These are phyloP conservation scores for Polypterus bichir DNA, from an alignment of 2,113 vertebrate species.

Conservation along the genomic window DNA sequence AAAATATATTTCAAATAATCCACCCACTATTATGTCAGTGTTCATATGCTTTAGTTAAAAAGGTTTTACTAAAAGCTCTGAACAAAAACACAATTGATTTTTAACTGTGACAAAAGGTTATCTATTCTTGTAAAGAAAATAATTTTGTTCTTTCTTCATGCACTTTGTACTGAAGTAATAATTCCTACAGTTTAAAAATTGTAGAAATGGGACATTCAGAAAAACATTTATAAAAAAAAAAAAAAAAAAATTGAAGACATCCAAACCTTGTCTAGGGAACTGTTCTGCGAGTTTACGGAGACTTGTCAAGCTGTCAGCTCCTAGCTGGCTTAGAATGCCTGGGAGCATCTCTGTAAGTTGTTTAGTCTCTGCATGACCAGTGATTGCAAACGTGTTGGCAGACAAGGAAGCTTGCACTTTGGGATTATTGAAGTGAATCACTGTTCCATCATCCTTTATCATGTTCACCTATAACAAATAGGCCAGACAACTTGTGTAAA, in stretches of 20 bases:
- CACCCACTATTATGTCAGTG: not conserved
- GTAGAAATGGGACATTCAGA: too few species aligned
- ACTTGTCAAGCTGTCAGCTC: slow-evolving; percentile 93
- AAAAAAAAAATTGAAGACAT: too few species aligned
- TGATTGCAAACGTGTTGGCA: slow-evolving; percentile 95
- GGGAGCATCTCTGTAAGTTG: slow-evolving; percentile 98
- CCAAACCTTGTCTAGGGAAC: slow-evolving; percentile 95
- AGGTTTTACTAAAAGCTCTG: too few species aligned
- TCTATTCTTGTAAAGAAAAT: too few species aligned
- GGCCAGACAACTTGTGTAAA: too few species aligned
- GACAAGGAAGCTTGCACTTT: slow-evolving; percentile 96
- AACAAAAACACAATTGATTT: too few species aligned
- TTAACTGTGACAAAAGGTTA: too few species aligned
- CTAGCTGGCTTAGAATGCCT: slow-evolving; percentile 94
- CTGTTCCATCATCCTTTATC: slow-evolving; percentile 96
- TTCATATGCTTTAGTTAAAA: too few species aligned
- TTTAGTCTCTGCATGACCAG: slow-evolving; percentile 91
- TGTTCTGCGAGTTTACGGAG: slow-evolving; percentile 93
- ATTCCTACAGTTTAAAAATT: too few species aligned
- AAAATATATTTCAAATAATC: too few species aligned
- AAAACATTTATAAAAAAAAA: rapidly evolving
- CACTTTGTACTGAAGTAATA: too few species aligned
- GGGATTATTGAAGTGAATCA: slow-evolving; percentile 98
- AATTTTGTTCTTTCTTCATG: too few species aligned
- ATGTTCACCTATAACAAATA: slow-evolving; percentile 78